These are phyloP conservation scores for Tenebrosternarchus preto DNA, from an alignment of 2,113 vertebrate species.

Conservation along the genomic window DNA sequence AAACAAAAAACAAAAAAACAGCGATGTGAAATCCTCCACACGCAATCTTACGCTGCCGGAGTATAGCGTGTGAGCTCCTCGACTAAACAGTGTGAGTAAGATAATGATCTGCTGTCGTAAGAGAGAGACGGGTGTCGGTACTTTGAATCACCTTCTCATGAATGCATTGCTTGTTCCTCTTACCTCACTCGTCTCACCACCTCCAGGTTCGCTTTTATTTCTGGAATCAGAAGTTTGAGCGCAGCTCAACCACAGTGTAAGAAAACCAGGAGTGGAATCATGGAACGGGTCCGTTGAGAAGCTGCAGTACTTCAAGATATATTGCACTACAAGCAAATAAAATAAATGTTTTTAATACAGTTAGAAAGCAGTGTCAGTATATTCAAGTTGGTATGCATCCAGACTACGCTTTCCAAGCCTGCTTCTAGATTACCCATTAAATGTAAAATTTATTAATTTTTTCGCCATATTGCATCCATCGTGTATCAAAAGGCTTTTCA, in stretches of 20 bases:
- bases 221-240: constrained; percentile 60
- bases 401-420: no score
- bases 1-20: no score
- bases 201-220: constrained; percentile 74
- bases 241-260: constrained; percentile 28
- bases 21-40: constrained; percentile 26
- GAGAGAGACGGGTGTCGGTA: constrained; percentile 67
- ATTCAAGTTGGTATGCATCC: no score
- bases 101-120: constrained; percentile 73
- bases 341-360: no score
- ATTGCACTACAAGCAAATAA: no score
- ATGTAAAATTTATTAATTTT: no score
- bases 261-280: constrained; percentile 66
- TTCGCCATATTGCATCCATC: no score
- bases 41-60: no score
- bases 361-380: no score
- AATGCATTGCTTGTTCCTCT: constrained; percentile 77
- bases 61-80: constrained; percentile 70
- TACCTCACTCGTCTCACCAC: constrained; percentile 72
- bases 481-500: no score
- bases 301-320: no score
- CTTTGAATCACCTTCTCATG: constrained; percentile 75
- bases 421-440: no score
- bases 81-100: constrained; percentile 66
- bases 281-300: constrained; percentile 44